Evolutionary conservation across 1,140 invertebrate species (phyloP).

Genomic region (Zaprionus ornatus): DNA sequence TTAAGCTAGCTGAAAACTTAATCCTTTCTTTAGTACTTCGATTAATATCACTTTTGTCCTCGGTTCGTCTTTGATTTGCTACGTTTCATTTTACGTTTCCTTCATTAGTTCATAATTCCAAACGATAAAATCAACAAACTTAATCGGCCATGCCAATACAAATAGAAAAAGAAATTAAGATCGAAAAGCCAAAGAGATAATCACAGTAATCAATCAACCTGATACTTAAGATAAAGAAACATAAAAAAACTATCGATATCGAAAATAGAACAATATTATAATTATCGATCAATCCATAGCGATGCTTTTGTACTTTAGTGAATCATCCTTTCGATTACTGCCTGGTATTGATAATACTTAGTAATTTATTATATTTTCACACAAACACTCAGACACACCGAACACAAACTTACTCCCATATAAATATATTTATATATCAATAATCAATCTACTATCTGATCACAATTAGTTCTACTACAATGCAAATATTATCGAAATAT

Average conservation of each 20-base stretch:
- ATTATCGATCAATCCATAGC: constrained; percentile 43
- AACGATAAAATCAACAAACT: constrained; percentile 16
- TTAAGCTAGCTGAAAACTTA: constrained; percentile 40
- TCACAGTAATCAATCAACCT: constrained; percentile 29
- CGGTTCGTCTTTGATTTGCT: constrained; percentile 44
- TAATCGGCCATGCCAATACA: constrained; percentile 47
- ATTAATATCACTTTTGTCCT: constrained; percentile 29
- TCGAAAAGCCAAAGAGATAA: constrained; percentile 33
- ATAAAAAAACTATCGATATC: constrained; percentile 27
- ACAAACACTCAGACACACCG: constrained; percentile 29
- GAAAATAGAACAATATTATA: constrained; percentile 15
- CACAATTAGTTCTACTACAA: constrained; percentile 70
- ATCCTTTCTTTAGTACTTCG: constrained; percentile 18
- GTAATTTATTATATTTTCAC: constrained; percentile 59
- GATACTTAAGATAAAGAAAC: constrained; percentile 38
- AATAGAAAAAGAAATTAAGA: constrained; percentile 51
- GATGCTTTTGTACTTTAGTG: constrained; percentile 73
- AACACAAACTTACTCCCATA: constrained; percentile 31
- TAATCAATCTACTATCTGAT: constrained; percentile 54
- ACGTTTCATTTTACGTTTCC: constrained; percentile 27
- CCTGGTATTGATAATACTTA: constrained; percentile 66
- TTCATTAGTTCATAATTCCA: constrained; percentile 65
- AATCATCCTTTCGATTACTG: constrained; percentile 80
- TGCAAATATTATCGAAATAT: constrained; percentile 18
- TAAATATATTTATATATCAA: constrained; percentile 48